Conservation (phyloP, 2,113 vertebrate genomes). For the Xiphophorus maculatus region DNA sequence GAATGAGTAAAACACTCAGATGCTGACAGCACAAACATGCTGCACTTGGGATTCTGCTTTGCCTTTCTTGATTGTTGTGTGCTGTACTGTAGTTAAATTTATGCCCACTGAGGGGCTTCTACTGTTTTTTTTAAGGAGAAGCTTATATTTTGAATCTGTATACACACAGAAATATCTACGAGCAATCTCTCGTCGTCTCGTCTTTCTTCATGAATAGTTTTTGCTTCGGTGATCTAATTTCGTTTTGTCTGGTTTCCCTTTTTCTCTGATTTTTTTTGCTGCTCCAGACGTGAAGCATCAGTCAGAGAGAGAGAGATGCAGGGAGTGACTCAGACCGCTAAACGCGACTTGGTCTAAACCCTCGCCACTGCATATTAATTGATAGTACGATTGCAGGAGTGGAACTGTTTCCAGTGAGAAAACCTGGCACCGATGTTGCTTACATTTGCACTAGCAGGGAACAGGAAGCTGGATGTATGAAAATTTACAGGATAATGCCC, state of each 20-base stretch:
- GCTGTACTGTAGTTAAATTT: constrained; percentile 39
- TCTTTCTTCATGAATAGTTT: not conserved
- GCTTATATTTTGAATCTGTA: constrained; percentile 4
- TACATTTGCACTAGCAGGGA: constrained; percentile 53
- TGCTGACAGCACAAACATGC: constrained; percentile 25
- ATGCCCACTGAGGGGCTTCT: constrained; percentile 67
- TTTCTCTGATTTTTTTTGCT: not conserved
- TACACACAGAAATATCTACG: constrained; percentile 12
- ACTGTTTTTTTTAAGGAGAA: constrained; percentile 18
- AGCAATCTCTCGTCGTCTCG: not conserved
- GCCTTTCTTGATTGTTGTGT: constrained; percentile 20
- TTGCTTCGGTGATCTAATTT: not conserved
- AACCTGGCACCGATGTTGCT: constrained; percentile 32
- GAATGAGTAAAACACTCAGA: constrained; percentile 22
- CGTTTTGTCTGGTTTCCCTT: not conserved
- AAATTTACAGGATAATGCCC: constrained; percentile 58
- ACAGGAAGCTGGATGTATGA: constrained; percentile 60
- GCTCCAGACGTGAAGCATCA: not conserved
- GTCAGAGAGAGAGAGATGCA: constrained; percentile 15
- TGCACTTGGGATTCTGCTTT: constrained; percentile 37
- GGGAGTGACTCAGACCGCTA: constrained; percentile 25
- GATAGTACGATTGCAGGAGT: constrained; percentile 31
- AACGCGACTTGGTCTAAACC: not conserved
- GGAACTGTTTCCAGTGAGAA: constrained; percentile 31
- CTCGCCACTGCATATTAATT: constrained; percentile 41